Evolutionary conservation across 2,113 vertebrate genomes (phyloP).

Genomic region (Hippopotamus amphibius): DNA sequence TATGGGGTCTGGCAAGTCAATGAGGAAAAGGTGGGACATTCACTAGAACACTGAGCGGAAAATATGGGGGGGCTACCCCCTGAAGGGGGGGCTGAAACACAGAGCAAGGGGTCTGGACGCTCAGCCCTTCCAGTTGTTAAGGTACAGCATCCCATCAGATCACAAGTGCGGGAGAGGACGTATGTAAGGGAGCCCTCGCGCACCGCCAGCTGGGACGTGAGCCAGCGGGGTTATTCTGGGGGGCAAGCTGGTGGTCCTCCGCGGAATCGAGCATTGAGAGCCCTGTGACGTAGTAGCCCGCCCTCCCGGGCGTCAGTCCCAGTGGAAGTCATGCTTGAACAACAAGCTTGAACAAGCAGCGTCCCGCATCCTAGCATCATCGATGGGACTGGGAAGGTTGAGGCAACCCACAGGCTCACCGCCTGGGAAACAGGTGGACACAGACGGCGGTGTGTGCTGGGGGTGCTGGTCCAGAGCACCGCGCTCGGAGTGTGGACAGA

Average conservation of each 20-base stretch:
- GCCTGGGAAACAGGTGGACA: too few relatives aligned
- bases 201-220: not conserved
- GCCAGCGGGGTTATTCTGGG: not conserved
- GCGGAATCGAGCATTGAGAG: not conserved
- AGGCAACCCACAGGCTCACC: not conserved
- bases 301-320: not conserved
- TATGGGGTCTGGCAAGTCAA: not conserved
- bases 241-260: not conserved
- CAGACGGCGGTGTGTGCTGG: too few relatives aligned
- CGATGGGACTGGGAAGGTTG: not conserved
- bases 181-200: too few relatives aligned
- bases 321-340: not conserved
- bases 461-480: not conserved
- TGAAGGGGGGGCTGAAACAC: not conserved
- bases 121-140: not conserved
- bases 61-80: not conserved
- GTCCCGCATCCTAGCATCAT: not conserved
- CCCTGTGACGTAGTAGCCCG: not conserved
- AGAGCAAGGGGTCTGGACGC: not conserved
- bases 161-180: not conserved
- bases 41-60: not conserved
- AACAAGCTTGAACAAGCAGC: not conserved
- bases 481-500: not conserved
- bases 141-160: not conserved
- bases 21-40: not conserved